phyloP scores from a whole-genome alignment of 2,113 vertebrate species.

The Aythya baeri region DNA sequence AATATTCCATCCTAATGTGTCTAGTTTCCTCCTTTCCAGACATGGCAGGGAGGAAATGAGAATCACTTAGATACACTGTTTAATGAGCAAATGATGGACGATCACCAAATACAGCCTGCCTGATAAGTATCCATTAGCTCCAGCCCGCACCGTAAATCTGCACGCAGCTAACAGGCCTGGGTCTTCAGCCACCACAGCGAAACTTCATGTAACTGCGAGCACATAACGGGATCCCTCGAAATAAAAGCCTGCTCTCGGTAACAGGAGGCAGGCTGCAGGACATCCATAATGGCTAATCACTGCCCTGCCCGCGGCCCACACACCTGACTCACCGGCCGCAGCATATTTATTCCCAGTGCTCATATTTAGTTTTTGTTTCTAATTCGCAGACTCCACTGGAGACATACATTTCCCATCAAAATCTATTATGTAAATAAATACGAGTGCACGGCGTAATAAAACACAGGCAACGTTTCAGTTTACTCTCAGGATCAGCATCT shows the following conservation, averaged over 20 bases:
- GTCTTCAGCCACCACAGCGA: not conserved
- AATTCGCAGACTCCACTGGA: slow-evolving; percentile 42
- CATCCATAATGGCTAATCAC: slow-evolving; percentile 32
- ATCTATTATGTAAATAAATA: slow-evolving; percentile 67
- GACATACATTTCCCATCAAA: slow-evolving; percentile 47
- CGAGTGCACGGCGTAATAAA: not conserved
- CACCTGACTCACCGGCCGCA: slow-evolving; percentile 23
- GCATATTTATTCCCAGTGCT: slow-evolving; percentile 42
- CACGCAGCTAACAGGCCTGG: not conserved
- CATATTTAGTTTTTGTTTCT: slow-evolving; percentile 50
- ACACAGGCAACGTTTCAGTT: not conserved
- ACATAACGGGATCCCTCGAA: not conserved
- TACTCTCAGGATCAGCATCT: not conserved
- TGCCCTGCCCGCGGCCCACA: not conserved
- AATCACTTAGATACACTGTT: slow-evolving; percentile 71
- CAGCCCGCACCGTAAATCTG: slow-evolving; percentile 61
- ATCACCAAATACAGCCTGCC: slow-evolving; percentile 68
- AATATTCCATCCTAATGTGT: slow-evolving; percentile 73
- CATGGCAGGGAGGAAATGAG: slow-evolving; percentile 69
- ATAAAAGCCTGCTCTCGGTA: not conserved
- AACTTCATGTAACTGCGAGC: slow-evolving; percentile 28
- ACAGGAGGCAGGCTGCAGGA: not conserved
- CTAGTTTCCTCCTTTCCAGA: slow-evolving; percentile 73
- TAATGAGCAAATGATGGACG: slow-evolving; percentile 75
- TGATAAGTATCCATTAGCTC: slow-evolving; percentile 72